These are phyloP conservation scores for Apeira syringaria DNA, from an alignment of 2,888 invertebrate genomes.

Conservation along the genomic window DNA sequence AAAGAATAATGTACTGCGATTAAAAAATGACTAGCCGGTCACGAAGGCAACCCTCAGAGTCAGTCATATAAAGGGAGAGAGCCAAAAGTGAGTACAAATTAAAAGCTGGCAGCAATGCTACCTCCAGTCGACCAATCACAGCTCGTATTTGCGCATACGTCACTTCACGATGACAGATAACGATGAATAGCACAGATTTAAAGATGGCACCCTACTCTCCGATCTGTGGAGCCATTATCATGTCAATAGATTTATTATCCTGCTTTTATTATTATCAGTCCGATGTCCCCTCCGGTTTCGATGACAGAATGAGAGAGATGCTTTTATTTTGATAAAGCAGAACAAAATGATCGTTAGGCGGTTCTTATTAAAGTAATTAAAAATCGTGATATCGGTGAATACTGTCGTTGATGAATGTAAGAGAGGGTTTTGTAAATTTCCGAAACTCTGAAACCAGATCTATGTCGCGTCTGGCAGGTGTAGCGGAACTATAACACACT, in stretches of 20 bases:
- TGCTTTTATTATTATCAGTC: slow-evolving; percentile 19
- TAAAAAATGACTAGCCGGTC: slow-evolving; percentile 69
- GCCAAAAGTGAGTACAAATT: slow-evolving; percentile 71
- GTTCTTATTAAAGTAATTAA: too few species aligned
- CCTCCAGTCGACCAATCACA: slow-evolving; percentile 51
- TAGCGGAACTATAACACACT: too few species aligned
- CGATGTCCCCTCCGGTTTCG: slow-evolving; percentile 1
- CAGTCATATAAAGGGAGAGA: slow-evolving; percentile 80
- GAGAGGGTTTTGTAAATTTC: too few species aligned
- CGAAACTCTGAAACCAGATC: too few species aligned
- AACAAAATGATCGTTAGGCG: too few species aligned
- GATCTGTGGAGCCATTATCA: slow-evolving; percentile 33
- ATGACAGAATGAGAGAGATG: too few species aligned
- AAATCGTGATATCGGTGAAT: too few species aligned
- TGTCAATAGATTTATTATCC: slow-evolving; percentile 24
- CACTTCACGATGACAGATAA: slow-evolving; percentile 53
- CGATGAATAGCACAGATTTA: slow-evolving; percentile 56
- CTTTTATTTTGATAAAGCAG: too few species aligned
- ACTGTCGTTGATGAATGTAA: too few species aligned
- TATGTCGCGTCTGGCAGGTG: too few species aligned
- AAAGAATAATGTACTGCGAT: slow-evolving; percentile 58
- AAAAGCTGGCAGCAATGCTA: slow-evolving; percentile 54
- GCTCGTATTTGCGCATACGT: slow-evolving; percentile 38
- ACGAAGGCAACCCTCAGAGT: slow-evolving; percentile 72
- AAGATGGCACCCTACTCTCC: slow-evolving; percentile 66